phyloP scores from a whole-genome alignment of 2,888 invertebrate genomes.

The Pammene fasciana region DNA sequence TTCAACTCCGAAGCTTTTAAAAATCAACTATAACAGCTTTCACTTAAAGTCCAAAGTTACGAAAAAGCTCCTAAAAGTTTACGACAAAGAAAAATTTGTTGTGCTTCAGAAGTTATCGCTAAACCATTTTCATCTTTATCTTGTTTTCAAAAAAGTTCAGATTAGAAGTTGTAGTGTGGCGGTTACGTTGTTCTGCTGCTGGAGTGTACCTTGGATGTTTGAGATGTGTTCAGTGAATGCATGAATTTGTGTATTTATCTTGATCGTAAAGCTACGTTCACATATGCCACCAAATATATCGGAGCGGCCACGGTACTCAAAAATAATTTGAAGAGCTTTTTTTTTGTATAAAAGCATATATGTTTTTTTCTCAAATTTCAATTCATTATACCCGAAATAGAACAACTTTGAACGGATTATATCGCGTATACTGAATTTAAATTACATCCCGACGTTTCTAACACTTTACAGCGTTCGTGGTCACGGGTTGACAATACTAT shows the following conservation, averaged over 20 bases:
- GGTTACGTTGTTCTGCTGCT: neutral
- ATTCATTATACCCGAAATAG: too few relatives aligned
- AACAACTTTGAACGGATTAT: too few relatives aligned
- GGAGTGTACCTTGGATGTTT: neutral
- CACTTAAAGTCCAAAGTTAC: neutral
- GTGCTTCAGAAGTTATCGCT: neutral
- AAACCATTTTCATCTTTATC: neutral
- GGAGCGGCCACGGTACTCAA: too few relatives aligned
- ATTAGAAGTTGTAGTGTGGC: neutral
- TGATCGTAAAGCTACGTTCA: neutral
- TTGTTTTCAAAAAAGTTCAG: neutral
- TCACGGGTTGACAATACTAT: too few relatives aligned
- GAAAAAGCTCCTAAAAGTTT: constrained; percentile 5
- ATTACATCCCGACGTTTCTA: too few relatives aligned
- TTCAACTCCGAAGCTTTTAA: constrained; percentile 7
- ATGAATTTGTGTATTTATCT: constrained; percentile 23
- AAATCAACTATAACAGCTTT: neutral
- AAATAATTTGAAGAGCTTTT: too few relatives aligned
- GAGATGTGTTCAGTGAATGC: constrained; percentile 13
- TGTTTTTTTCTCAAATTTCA: too few relatives aligned
- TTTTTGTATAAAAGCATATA: too few relatives aligned
- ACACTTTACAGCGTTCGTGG: too few relatives aligned
- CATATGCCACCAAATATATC: too few relatives aligned
- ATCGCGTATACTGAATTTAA: too few relatives aligned
- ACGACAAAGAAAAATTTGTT: constrained; percentile 17